These are phyloP conservation scores for Nemopilema nomurai DNA, from an alignment of 30 jellyfish, hydroid and myxozoan genomes.

Conservation along the genomic window DNA sequence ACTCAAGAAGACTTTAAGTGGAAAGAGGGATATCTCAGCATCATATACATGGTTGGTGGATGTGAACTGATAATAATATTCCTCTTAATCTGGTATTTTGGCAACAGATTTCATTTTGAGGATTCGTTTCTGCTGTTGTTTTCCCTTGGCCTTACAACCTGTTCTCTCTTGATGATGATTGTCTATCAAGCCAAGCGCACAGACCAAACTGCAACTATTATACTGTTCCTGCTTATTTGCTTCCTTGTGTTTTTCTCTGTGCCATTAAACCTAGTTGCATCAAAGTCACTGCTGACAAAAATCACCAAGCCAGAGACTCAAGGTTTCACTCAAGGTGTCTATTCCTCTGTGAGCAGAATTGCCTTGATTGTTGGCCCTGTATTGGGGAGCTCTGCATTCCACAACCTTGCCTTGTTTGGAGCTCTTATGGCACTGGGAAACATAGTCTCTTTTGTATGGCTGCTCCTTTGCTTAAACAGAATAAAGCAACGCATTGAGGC, in stretches of 20 bases:
- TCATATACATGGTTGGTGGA: slow-evolving; percentile 92
- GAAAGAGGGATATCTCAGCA: slow-evolving; percentile 83
- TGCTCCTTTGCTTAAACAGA: slow-evolving; percentile 72
- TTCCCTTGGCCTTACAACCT: slow-evolving; percentile 80
- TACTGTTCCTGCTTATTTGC: slow-evolving; percentile 61
- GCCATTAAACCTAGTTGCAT: slow-evolving; percentile 93
- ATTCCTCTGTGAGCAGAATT: slow-evolving; percentile 90
- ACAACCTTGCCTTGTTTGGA: slow-evolving; percentile 75
- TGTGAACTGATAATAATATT: slow-evolving; percentile 76
- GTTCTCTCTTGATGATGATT: slow-evolving; percentile 74
- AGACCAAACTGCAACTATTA: slow-evolving; percentile 59
- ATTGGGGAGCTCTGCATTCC: slow-evolving; percentile 90
- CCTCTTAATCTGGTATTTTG: slow-evolving; percentile 80
- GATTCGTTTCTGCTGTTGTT: slow-evolving; percentile 72
- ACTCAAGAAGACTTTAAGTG: slow-evolving; percentile 96
- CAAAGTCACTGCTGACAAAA: slow-evolving; percentile 87
- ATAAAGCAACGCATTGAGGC: slow-evolving; percentile 41
- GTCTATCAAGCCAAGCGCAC: slow-evolving; percentile 76
- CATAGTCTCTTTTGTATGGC: slow-evolving; percentile 81
- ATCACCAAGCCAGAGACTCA: slow-evolving; percentile 88
- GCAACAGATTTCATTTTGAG: slow-evolving; percentile 54
- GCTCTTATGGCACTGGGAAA: slow-evolving; percentile 78
- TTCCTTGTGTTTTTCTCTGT: slow-evolving; percentile 88
- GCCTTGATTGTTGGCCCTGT: slow-evolving; percentile 94
- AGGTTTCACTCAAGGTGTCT: slow-evolving; percentile 96